phyloP scores from a whole-genome alignment of 2,113 vertebrate genomes.

The Ranitomeya variabilis region DNA sequence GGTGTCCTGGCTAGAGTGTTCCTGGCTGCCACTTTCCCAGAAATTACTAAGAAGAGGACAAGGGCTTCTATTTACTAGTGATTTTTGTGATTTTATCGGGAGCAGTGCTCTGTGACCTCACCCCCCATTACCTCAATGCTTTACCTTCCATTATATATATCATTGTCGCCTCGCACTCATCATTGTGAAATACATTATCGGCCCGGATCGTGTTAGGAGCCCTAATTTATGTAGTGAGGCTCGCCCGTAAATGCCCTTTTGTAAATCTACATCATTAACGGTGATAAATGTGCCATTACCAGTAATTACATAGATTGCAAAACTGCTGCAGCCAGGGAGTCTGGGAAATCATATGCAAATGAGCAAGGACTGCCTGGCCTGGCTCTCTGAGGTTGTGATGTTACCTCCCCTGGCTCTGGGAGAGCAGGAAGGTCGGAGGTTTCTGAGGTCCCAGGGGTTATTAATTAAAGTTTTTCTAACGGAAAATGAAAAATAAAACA shows the following conservation, averaged over 20 bases:
- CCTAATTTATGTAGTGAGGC: conserved; percentile 13
- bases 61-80: not conserved
- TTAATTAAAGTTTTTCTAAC: conserved; percentile 20
- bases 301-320: conserved; percentile 37
- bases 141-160: not conserved
- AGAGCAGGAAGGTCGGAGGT: not conserved
- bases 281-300: conserved; percentile 19
- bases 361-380: not conserved
- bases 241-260: conserved; percentile 3
- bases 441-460: not conserved
- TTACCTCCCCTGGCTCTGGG: not conserved
- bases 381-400: not conserved
- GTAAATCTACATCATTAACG: conserved; percentile 22
- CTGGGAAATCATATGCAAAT: conserved; percentile 24
- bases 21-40: too few relatives aligned
- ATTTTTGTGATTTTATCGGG: not conserved
- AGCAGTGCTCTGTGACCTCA: not conserved
- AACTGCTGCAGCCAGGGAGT: not conserved
- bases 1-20: too few relatives aligned
- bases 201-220: not conserved
- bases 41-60: not conserved
- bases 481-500: not conserved
- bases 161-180: not conserved
- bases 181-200: not conserved
- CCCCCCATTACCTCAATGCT: not conserved